Evolutionary conservation across 2,888 invertebrate genomes (phyloP).

Genomic region (Embidobia sp.): DNA sequence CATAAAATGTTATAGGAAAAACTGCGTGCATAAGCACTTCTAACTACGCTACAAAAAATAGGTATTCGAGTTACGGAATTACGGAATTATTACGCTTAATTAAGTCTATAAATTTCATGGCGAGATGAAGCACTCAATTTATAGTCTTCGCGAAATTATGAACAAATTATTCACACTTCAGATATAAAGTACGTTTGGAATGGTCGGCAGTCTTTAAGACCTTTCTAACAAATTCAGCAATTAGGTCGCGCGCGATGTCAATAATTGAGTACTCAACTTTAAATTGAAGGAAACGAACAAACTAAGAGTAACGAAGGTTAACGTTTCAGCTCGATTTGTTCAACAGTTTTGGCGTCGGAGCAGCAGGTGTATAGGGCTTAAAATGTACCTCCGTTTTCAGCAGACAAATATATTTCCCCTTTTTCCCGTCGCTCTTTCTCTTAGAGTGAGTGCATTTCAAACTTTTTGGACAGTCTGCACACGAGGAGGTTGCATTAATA

Average conservation of each 20-base stretch:
- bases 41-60: constrained; percentile 39
- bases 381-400: constrained; percentile 56
- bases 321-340: constrained; percentile 49
- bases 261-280: constrained; percentile 36
- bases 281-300: constrained; percentile 35
- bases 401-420: constrained; percentile 28
- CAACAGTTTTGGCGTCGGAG: constrained; percentile 48
- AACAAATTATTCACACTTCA: constrained; percentile 46
- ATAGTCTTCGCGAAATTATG: constrained; percentile 31
- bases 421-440: constrained; percentile 16
- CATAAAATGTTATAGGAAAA: constrained; percentile 45
- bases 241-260: constrained; percentile 38
- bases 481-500: constrained; percentile 67
- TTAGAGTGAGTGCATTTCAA: constrained; percentile 54
- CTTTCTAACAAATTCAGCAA: constrained; percentile 43
- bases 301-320: constrained; percentile 36
- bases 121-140: constrained; percentile 37
- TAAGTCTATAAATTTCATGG: constrained; percentile 49
- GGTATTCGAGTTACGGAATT: constrained; percentile 31
- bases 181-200: constrained; percentile 22
- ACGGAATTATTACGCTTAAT: constrained; percentile 52
- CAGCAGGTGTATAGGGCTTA: constrained; percentile 59
- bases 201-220: constrained; percentile 14
- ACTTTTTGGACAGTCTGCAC: constrained; percentile 66
- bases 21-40: constrained; percentile 41